These are phyloP conservation scores for Dicentrarchus labrax DNA, from an alignment of 2,113 vertebrate genomes.

Conservation along the genomic window DNA sequence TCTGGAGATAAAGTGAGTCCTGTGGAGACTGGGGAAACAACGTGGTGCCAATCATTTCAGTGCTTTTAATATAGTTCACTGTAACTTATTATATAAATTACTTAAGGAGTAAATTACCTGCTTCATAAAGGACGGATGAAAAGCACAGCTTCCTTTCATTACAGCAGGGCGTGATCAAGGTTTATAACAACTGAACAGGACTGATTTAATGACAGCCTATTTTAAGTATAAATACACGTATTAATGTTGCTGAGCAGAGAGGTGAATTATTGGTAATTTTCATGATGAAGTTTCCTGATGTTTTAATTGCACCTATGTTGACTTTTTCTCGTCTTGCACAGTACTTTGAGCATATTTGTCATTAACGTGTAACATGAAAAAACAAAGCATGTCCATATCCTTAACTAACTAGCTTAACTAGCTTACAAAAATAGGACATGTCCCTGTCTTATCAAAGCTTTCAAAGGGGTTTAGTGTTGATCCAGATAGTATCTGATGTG, in stretches of 20 bases:
- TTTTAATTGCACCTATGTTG: not conserved
- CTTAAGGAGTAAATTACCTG: conserved; percentile 1
- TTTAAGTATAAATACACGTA: not conserved
- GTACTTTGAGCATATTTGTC: not conserved
- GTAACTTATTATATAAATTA: not conserved
- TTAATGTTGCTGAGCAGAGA: conserved; percentile 6
- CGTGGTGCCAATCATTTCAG: not conserved
- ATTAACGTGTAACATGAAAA: not conserved
- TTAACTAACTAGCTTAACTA: no score
- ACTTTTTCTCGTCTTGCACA: not conserved
- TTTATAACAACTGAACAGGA: not conserved
- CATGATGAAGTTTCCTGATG: not conserved
- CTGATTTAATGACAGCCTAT: not conserved
- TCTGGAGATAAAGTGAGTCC: not conserved
- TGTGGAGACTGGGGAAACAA: not conserved
- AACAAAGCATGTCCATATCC: not conserved
- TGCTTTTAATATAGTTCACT: not conserved
- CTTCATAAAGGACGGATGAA: conserved; percentile 10
- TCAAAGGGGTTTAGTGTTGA: conserved; percentile 10
- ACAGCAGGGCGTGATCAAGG: not conserved
- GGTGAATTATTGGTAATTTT: not conserved
- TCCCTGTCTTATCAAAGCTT: conserved; percentile 17
- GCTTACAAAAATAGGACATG: not conserved
- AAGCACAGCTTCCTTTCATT: not conserved
- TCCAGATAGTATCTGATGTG: conserved; percentile 22